Conservation (phyloP, 2,113 vertebrate genomes). For the Zootoca vivipara region DNA sequence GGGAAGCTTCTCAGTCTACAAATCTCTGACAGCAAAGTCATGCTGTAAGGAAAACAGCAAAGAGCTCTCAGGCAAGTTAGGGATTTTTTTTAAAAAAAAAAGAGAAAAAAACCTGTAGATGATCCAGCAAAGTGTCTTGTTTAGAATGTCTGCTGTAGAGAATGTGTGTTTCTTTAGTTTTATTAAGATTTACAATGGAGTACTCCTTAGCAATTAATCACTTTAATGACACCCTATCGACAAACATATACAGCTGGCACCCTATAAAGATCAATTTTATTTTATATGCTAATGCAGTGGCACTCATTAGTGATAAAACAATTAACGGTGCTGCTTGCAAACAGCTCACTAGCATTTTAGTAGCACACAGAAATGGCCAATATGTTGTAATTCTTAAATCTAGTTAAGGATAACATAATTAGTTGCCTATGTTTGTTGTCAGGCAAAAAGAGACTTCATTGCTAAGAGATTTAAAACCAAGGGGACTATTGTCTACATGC, state of each 20-base stretch:
- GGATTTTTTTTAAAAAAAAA: not conserved
- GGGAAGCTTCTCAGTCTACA: not conserved
- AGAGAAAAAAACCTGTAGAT: not conserved
- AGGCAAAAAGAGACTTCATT: slow-evolving; percentile 5
- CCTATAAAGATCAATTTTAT: slow-evolving; percentile 36
- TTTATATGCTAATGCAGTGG: slow-evolving; percentile 36
- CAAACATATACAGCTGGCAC: slow-evolving; percentile 28
- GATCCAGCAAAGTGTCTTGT: not conserved
- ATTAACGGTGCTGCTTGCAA: slow-evolving; percentile 25
- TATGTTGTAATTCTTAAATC: slow-evolving; percentile 29
- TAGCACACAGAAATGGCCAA: slow-evolving; percentile 18
- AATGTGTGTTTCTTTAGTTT: slow-evolving; percentile 16
- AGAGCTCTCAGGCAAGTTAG: not conserved
- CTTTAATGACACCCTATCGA: slow-evolving; percentile 31
- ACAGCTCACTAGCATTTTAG: slow-evolving; percentile 26
- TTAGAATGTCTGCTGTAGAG: slow-evolving; percentile 11
- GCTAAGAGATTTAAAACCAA: slow-evolving; percentile 4
- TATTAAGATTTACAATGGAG: slow-evolving; percentile 31
- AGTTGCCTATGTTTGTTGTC: slow-evolving; percentile 4
- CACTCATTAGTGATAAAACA: slow-evolving; percentile 38
- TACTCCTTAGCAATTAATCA: slow-evolving; percentile 28
- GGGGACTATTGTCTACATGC: not conserved
- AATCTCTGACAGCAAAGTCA: not conserved
- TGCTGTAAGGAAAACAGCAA: not conserved
- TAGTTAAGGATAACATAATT: slow-evolving; percentile 30